Base-by-base conservation (phyloP, 1,140 invertebrate genomes). In the Sycophaga agraensis region DNA sequence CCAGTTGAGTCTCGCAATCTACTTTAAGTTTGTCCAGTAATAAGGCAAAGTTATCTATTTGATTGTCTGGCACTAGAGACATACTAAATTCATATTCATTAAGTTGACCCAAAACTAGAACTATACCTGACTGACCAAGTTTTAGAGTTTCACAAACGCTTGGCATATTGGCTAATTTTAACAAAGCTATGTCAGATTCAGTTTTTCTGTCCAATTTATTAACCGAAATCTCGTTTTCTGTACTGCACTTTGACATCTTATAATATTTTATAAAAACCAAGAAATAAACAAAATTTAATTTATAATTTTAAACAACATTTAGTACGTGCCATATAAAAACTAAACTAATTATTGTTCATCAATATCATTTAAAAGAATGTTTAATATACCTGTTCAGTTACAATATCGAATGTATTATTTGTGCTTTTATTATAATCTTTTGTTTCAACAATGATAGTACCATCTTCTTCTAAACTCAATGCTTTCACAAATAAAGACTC, bases 91-190 rank as follows among this genome's bases (percentile, higher is more conserved):
- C 19, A 16, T 54, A 45, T 0, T 66, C 46, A 5, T 40, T 21
- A 7, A 68, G 21, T 3, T 28, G 8, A 5, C 65, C 63, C 24
- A 64, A 48, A 24, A 73, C 9, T 56, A 73, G 31, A 2, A 75
- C 6, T 0, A 43, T 0, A 17, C 74, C 75, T 0, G 0, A 8
- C 7, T 42, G 22, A 9, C 53, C 46, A 2, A 39, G 37, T 21
- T 65, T 42, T 6, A 71, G 3, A n/a, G 4, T 21, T 16, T 57
- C 40, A 8, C 54, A 9, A 9, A 54, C 34, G 21, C 43, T 55
- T 16, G 34, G 39, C 3, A 54, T 16, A 37, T 28, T 48, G 51
- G n/a, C 28, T 9, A 42, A 12, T 55, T 59, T 57, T 35, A 9
- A 4, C 14, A 21, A 0, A 8, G 31, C 42, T 9, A 40, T 54